Evolutionary conservation across 1,140 invertebrate species (phyloP).

Genomic region (Drosophila pruinosa): DNA sequence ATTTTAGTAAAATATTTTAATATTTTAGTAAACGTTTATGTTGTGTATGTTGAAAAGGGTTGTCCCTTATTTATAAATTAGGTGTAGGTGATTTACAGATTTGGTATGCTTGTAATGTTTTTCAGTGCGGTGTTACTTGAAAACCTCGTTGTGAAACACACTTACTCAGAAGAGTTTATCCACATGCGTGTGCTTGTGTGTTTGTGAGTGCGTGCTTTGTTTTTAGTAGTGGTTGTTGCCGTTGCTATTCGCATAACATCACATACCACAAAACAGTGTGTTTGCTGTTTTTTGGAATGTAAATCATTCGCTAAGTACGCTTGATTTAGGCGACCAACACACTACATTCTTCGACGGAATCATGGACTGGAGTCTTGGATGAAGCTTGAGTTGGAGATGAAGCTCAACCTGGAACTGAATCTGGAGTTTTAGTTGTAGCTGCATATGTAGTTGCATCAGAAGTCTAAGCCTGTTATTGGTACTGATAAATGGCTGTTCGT

Average conservation of each 20-base stretch:
- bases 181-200: not conserved
- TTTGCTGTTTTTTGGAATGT: conserved; percentile 83
- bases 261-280: conserved; percentile 82
- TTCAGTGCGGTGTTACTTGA: conserved; percentile 30
- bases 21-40: too few relatives aligned
- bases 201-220: conserved; percentile 24
- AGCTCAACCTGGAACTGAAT: not conserved
- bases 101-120: conserved; percentile 23
- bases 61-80: too few relatives aligned
- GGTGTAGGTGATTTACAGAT: conserved; percentile 45
- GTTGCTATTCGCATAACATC: conserved; percentile 79
- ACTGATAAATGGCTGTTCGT: conserved; percentile 64
- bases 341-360: conserved; percentile 73
- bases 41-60: too few relatives aligned
- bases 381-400: not conserved
- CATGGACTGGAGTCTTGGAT: conserved; percentile 13
- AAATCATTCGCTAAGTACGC: conserved; percentile 83
- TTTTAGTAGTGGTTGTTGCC: conserved; percentile 28
- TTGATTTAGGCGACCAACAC: conserved; percentile 82
- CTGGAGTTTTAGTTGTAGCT: not conserved
- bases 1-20: too few relatives aligned
- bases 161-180: conserved; percentile 18
- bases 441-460: not conserved
- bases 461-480: conserved; percentile 34
- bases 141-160: conserved; percentile 50